A percentile compares a stretch with the other conserved stretches of the same genome.
Evolutionary conservation across 2,888 invertebrate genomes (phyloP).

Genomic region (Cosmopolites sordidus): DNA sequence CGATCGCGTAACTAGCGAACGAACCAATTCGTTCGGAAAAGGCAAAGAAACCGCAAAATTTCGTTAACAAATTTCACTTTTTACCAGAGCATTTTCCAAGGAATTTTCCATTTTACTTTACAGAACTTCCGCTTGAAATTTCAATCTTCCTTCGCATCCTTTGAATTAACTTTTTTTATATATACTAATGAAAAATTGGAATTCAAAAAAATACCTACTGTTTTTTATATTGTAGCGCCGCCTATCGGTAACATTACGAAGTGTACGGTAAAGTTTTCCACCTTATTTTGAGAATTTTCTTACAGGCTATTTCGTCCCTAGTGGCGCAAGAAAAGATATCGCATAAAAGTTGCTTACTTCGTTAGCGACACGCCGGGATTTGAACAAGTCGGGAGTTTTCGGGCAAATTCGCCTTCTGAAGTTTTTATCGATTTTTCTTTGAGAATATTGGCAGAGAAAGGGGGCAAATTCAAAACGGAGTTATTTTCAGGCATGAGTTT

Average conservation of each 20-base stretch:
- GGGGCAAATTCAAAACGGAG: too few species aligned
- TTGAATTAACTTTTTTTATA: too few species aligned
- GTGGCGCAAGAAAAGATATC: conserved; percentile 34
- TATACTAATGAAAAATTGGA: too few species aligned
- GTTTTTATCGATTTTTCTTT: background rate
- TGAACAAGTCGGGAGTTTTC: conserved; percentile 34
- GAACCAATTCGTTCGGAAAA: too few species aligned
- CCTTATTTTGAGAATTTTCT: conserved; percentile 30
- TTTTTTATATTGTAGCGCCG: conserved; percentile 34
- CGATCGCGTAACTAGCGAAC: too few species aligned
- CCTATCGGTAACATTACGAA: conserved; percentile 34
- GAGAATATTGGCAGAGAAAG: too few species aligned
- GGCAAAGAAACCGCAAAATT: conserved; percentile 47
- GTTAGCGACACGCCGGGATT: conserved; percentile 29
- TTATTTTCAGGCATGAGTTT: too few species aligned
- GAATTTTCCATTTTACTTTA: too few species aligned
- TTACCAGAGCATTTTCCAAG: conserved; percentile 4
- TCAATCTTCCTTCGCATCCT: too few species aligned
- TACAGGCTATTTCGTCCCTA: conserved; percentile 20
- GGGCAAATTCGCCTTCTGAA: conserved; percentile 27
- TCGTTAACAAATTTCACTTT: conserved; percentile 25
- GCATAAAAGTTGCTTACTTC: conserved; percentile 37
- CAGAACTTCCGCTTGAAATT: too few species aligned
- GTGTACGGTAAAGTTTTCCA: conserved; percentile 32
- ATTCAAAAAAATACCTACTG: too few species aligned